Conservation (phyloP, 2,888 invertebrate species). For the Idaea aversata region DNA sequence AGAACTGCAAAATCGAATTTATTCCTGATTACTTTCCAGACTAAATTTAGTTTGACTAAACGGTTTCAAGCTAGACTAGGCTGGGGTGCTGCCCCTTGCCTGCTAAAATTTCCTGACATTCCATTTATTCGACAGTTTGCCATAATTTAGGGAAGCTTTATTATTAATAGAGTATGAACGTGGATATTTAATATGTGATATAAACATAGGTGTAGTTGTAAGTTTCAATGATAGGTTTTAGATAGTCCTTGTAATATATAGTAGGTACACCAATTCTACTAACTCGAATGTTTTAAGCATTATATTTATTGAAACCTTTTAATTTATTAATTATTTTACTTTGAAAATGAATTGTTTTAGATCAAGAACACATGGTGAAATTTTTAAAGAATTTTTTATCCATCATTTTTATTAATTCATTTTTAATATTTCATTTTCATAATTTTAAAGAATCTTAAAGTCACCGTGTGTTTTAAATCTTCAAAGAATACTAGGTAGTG, state of each 20-base stretch:
- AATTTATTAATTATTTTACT: constrained; percentile 55
- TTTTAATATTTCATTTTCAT: constrained; percentile 31
- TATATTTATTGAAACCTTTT: constrained; percentile 64
- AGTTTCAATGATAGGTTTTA: constrained; percentile 47
- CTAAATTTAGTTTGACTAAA: constrained; percentile 31
- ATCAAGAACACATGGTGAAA: not conserved
- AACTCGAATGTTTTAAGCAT: constrained; percentile 47
- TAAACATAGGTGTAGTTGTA: constrained; percentile 64
- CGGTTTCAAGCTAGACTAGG: constrained; percentile 6
- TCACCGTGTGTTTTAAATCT: not conserved
- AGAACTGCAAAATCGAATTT: constrained; percentile 8
- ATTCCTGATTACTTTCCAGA: constrained; percentile 1
- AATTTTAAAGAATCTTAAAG: constrained; percentile 34
- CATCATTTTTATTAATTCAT: constrained; percentile 9
- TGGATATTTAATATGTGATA: constrained; percentile 77
- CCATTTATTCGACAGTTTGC: constrained; percentile 55
- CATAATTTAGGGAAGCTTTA: constrained; percentile 56
- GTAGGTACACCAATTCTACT: constrained; percentile 41
- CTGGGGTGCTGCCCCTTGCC: not conserved
- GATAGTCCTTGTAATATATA: constrained; percentile 47
- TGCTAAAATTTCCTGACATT: constrained; percentile 41
- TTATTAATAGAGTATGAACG: constrained; percentile 59
- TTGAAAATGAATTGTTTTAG: constrained; percentile 35
- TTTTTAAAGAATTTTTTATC: not conserved
- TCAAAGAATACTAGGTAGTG: not conserved